These are phyloP conservation scores for Agrotis ipsilon DNA, from an alignment of 2,888 invertebrate species.

Conservation along the genomic window DNA sequence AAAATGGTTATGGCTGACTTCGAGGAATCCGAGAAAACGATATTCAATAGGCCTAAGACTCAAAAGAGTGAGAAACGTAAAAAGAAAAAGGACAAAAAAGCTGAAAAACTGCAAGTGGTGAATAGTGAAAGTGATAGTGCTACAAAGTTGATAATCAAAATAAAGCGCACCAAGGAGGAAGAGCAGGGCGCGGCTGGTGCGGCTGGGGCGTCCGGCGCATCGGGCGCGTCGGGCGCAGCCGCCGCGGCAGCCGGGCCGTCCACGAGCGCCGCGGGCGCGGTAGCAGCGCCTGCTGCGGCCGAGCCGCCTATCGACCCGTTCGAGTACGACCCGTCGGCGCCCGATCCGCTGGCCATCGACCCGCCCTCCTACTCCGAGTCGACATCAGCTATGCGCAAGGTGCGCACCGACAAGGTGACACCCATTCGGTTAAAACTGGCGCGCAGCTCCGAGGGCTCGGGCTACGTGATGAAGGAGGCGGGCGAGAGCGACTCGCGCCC, in stretches of 20 bases:
- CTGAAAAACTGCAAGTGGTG: conserved; percentile 89
- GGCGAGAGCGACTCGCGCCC: conserved; percentile 71
- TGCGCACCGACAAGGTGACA: conserved; percentile 93
- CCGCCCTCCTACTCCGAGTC: conserved; percentile 82
- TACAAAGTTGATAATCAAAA: conserved; percentile 95
- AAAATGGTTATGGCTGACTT: conserved; percentile 96
- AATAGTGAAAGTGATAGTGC: conserved; percentile 91
- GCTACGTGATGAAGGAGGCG: conserved; percentile 91
- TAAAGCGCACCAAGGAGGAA: conserved; percentile 90
- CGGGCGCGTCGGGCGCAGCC: conserved; percentile 72
- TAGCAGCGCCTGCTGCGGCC: conserved; percentile 68
- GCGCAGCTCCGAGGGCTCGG: conserved; percentile 95
- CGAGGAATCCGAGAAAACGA: conserved; percentile 92
- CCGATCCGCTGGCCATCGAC: conserved; percentile 85
- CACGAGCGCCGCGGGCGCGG: background rate
- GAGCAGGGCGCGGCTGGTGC: conserved; percentile 10
- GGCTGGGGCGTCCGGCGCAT: conserved; percentile 64
- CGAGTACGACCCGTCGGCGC: conserved; percentile 87
- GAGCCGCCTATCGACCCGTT: conserved; percentile 84
- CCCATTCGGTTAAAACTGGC: conserved; percentile 96
- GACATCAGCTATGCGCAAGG: conserved; percentile 88
- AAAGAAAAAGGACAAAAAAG: conserved; percentile 90
- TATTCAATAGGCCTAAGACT: conserved; percentile 85
- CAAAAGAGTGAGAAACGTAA: conserved; percentile 82
- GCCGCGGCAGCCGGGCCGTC: conserved; percentile 7